A percentile compares a stretch with the other conserved stretches of the same genome.
Evolutionary conservation across 2,797 vertebrate genomes (phyloP).

Genomic region (Crenichthys baileyi): DNA sequence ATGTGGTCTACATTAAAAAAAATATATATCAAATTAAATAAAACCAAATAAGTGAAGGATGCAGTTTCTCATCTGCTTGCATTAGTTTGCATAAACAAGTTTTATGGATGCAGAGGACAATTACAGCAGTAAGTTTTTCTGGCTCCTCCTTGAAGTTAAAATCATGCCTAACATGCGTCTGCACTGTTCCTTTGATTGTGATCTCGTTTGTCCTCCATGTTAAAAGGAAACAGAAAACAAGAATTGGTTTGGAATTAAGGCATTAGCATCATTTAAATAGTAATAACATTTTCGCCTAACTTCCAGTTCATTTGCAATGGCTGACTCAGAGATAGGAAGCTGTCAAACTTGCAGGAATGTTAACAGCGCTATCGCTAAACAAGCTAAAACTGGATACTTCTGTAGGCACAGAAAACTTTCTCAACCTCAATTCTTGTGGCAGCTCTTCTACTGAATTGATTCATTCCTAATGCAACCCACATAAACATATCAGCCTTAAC

Average conservation of each 20-base stretch:
- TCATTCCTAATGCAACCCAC: too few species aligned
- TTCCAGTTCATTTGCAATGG: neutral
- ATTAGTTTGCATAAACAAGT: neutral
- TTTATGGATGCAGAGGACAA: neutral
- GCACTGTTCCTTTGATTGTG: neutral
- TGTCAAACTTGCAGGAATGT: neutral
- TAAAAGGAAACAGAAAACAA: neutral
- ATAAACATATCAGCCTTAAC: too few species aligned
- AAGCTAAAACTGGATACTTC: neutral
- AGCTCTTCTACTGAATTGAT: too few species aligned
- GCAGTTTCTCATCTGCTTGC: neutral
- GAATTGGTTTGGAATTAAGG: too few species aligned
- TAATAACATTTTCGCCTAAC: neutral
- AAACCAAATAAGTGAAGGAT: too few species aligned
- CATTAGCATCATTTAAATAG: too few species aligned
- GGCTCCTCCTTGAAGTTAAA: neutral
- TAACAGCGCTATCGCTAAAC: neutral
- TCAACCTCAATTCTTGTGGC: too few species aligned
- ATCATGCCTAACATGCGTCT: neutral
- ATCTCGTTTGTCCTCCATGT: neutral
- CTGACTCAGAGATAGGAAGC: neutral
- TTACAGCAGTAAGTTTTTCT: neutral
- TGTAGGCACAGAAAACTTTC: too few species aligned
- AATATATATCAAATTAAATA: neutral
- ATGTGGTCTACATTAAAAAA: too few species aligned